Percentiles rank a stretch among this genome's conserved stretches.
These are phyloP conservation scores for Ostrea denselamellosa DNA, from an alignment of 1,140 invertebrate genomes.

Conservation along the genomic window DNA sequence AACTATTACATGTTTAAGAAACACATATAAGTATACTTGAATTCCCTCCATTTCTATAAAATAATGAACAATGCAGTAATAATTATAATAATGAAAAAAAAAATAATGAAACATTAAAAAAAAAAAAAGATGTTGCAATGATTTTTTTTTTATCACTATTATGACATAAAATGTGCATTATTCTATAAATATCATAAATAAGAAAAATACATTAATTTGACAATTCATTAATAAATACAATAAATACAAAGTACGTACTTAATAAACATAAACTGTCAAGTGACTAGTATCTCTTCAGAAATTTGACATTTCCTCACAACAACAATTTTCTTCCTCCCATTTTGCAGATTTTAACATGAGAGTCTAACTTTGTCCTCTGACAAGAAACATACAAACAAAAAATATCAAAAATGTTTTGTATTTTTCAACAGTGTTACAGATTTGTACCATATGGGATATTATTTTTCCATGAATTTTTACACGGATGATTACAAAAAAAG, in stretches of 20 bases:
- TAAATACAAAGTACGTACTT: not conserved
- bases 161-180: not conserved
- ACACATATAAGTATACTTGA: too few relatives aligned
- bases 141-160: not conserved
- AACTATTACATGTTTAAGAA: too few relatives aligned
- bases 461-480: not conserved
- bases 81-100: too few relatives aligned
- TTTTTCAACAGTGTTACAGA: too few relatives aligned
- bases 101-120: too few relatives aligned
- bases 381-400: not conserved
- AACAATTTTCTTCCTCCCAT: not conserved
- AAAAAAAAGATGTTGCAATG: too few relatives aligned
- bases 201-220: constrained; percentile 16
- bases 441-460: too few relatives aligned
- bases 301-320: constrained; percentile 11
- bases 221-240: constrained; percentile 26
- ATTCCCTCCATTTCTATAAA: too few relatives aligned
- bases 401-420: not conserved
- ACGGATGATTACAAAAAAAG: not conserved
- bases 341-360: not conserved
- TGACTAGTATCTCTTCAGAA: constrained; percentile 12
- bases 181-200: constrained; percentile 6
- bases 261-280: not conserved
- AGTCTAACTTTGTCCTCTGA: not conserved
- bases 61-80: too few relatives aligned